phyloP scores from a whole-genome alignment of 2,888 invertebrate genomes.

The Lamellibrachia columna region DNA sequence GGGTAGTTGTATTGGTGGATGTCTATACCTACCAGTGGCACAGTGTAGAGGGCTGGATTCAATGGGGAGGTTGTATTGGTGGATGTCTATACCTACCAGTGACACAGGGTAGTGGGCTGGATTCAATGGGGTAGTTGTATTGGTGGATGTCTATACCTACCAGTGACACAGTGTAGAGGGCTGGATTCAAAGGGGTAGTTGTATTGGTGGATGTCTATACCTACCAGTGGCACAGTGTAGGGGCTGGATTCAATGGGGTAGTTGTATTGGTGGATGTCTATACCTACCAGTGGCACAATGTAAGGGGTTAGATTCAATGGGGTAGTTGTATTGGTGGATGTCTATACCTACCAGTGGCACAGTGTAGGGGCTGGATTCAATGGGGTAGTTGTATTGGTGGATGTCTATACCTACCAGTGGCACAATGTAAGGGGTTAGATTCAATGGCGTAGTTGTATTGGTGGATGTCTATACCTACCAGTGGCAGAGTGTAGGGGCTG shows the following conservation, averaged over 20 bases:
- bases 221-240: conserved; percentile 76
- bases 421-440: background rate
- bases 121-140: too few species aligned
- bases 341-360: conserved; percentile 69
- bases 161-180: conserved; percentile 84
- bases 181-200: conserved; percentile 52
- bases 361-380: conserved; percentile 76
- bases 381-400: too few species aligned
- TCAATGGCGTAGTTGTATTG: conserved; percentile 65
- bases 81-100: conserved; percentile 46
- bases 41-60: conserved; percentile 79
- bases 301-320: conserved; percentile 75
- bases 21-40: conserved; percentile 68
- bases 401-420: conserved; percentile 65
- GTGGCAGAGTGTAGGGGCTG: conserved; percentile 83
- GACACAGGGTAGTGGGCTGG: conserved; percentile 84
- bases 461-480: conserved; percentile 21
- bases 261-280: too few species aligned
- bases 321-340: too few species aligned
- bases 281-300: conserved; percentile 72
- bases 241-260: conserved; percentile 71
- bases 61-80: too few species aligned
- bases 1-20: too few species aligned
- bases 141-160: too few species aligned
- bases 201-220: too few species aligned